Base-by-base conservation (phyloP, 2,888 invertebrate species). In the Xanthorhoe spadicearia region DNA sequence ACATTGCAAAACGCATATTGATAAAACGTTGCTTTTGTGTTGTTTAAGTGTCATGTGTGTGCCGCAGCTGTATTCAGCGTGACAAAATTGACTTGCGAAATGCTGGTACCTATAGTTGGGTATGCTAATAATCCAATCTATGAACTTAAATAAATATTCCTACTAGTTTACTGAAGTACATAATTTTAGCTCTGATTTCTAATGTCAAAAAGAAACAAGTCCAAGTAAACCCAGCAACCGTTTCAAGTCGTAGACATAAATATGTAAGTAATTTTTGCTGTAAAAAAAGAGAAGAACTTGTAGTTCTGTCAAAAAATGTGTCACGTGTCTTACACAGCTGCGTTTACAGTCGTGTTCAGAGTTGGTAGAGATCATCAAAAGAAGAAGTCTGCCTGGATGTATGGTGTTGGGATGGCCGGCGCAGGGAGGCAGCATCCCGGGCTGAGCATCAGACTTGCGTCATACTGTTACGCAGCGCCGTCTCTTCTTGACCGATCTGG, bases 391-490 rank as follows among this genome's bases (percentile, higher is more conserved):
- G 84, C 56, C 77, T 84, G 70, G 85, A 77, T 8, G 46, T 35
- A 23, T 28, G 53, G 60, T 17, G 28, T 68, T 82, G 89, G 86
- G 90, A 86, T 71, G 87, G 74, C 68, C 88, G 89, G 74, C 86
- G 84, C 46, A 78, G 70, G 56, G 84, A 74, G 78, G 84, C 83
- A 70, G 79, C 83, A 80, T 88, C 90, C 89, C 88, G 78, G 62
- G 86, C 82, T 68, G 85, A 79, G 84, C 93, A 94, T 96, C 96
- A 97, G 87, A 97, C 97, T 90, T 97, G 97, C 73, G 97, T 96
- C 89, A 97, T 96, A 88, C 96, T 97, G 90, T 95, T 96, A 88
- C 96, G 96, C 77, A 96, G 93, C 77, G 95, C 95, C 75, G 96
- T 96, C 83, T 90, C 89, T 73, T 94, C 94, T 78, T 94, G 94